Evolutionary conservation across 2,797 vertebrate species (phyloP).

Genomic region (Enteromius trimaculatus): DNA sequence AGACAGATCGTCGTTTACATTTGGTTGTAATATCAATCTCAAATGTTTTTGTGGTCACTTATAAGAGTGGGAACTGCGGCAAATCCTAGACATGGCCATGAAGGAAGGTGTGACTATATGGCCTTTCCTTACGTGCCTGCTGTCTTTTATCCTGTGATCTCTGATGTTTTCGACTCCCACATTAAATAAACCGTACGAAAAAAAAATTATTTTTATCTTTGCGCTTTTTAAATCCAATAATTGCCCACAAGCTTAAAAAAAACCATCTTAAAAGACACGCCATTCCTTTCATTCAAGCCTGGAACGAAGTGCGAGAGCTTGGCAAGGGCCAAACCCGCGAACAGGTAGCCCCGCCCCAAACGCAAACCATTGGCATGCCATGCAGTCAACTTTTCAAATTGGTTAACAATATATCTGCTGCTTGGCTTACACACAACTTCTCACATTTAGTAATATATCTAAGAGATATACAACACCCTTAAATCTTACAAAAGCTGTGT

Average conservation of each 20-base stretch:
- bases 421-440: neutral
- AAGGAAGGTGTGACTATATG: neutral
- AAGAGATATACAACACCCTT: neutral
- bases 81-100: neutral
- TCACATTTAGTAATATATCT: neutral
- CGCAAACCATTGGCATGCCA: no score
- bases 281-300: no score
- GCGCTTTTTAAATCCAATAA: no score
- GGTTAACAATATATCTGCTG: neutral
- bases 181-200: neutral
- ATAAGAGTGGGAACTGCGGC: no score
- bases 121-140: neutral
- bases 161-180: neutral
- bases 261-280: neutral
- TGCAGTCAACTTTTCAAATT: no score
- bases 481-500: neutral
- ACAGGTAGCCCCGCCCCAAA: neutral
- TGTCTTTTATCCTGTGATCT: neutral
- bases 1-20: neutral
- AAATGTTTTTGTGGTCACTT: neutral
- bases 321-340: neutral
- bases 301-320: no score
- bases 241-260: no score
- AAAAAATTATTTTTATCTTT: no score
- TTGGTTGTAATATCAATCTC: neutral